Base-by-base conservation (phyloP, 2,888 invertebrate species). In the Melieria picta region DNA sequence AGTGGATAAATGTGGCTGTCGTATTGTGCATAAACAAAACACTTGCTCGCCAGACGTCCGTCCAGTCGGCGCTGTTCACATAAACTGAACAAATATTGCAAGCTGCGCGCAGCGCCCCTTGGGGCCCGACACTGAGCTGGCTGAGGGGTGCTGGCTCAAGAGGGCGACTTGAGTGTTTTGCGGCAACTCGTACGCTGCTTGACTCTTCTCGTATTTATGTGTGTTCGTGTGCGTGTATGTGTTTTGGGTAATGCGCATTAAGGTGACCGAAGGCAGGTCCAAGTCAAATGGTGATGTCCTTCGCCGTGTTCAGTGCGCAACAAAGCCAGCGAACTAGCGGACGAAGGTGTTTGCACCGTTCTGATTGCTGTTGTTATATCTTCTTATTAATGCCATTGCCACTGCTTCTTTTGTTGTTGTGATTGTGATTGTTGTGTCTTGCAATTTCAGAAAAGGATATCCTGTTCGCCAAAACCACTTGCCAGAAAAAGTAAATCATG, bases 81-180 rank as follows among this genome's bases (percentile, higher is more conserved):
- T 30, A 2, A 30, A 30, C 30, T 2, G 30, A 30, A 30, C 30
- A 30, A 30, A 30, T 30, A 30, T 30, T 30, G 30, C 2, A 30
- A 30, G 30, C 16, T 16, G 16, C 16, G 1, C 16, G 16, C 16
- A 16, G 16, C 16, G 16, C 16, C 16, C 16, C 16, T 16, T 16
- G 3, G 30, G 30, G 30, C 30, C 30, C 30, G 30, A 30, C 30
- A 30, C 30, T 30, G 30, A 30, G 3, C 30, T 60, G 57, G 48
- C 60, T 67, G 60, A 56, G 48, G 70, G 65, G 70, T 69, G 72
- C 43, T 66, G 62, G 65, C 58, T 75, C 72, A 66, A 73, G 75
- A 57, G 75, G 63, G 72, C 48, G 52, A 58, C 57, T 75, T 55
- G 63, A 75, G 75, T 75, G 73, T 58, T 72, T 63, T 73, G 75